phyloP scores from a whole-genome alignment of 2,888 invertebrate genomes.

The Bruchidius siliquastri region DNA sequence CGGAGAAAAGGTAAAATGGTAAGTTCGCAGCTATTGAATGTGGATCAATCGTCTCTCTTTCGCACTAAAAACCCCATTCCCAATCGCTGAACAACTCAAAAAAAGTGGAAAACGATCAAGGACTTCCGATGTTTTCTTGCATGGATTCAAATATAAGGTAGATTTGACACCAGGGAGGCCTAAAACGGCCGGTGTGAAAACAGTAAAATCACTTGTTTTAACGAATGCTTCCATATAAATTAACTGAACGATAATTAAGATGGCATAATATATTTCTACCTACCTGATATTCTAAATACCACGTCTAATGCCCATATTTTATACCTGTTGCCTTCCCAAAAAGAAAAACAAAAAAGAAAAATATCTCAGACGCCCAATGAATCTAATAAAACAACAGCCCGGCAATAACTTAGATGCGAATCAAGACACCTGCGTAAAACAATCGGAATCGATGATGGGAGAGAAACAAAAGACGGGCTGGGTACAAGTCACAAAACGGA shows the following conservation, averaged over 20 bases:
- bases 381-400: not conserved
- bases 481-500: conserved; percentile 29
- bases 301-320: not conserved
- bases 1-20: too few relatives aligned
- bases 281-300: not conserved
- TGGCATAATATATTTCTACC: not conserved
- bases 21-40: too few relatives aligned
- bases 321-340: not conserved
- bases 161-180: too few relatives aligned
- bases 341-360: not conserved
- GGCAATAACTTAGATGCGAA: conserved; percentile 44
- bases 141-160: too few relatives aligned
- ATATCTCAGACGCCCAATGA: not conserved
- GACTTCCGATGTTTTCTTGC: too few relatives aligned
- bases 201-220: too few relatives aligned
- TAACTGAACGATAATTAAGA: not conserved
- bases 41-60: too few relatives aligned
- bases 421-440: conserved; percentile 43
- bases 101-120: too few relatives aligned
- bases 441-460: conserved; percentile 36
- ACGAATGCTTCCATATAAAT: too few relatives aligned
- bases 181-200: too few relatives aligned
- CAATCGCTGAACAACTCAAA: too few relatives aligned
- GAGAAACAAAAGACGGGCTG: conserved; percentile 18
- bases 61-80: too few relatives aligned